Percentiles rank a stretch among this genome's conserved stretches.
phyloP scores from a whole-genome alignment of 1,140 invertebrate species.

The Lepidurus packardi region DNA sequence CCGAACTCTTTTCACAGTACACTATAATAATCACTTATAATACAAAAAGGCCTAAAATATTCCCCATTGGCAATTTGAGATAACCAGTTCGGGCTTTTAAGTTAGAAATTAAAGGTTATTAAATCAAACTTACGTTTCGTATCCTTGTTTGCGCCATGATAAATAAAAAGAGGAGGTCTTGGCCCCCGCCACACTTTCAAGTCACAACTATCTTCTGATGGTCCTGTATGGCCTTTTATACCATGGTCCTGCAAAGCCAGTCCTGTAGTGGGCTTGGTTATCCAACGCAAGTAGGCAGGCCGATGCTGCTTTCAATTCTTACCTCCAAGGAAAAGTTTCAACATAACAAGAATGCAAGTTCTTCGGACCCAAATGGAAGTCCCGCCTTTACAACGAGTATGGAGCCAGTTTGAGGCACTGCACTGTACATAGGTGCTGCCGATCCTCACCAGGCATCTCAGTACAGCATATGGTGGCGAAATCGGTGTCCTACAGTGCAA shows the following conservation, averaged over 20 bases:
- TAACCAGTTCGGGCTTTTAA: background rate
- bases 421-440: background rate
- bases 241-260: background rate
- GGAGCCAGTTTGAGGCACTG: background rate
- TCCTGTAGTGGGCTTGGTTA: background rate
- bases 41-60: background rate
- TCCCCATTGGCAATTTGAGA: background rate
- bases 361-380: background rate
- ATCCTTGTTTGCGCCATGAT: constrained; percentile 21
- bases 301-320: constrained; percentile 19
- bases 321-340: background rate
- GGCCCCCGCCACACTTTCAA: constrained; percentile 9
- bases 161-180: constrained; percentile 17
- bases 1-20: background rate
- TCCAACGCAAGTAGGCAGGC: background rate
- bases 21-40: background rate
- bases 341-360: constrained; percentile 15
- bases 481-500: background rate
- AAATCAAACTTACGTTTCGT: constrained; percentile 14
- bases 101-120: background rate
- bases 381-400: background rate
- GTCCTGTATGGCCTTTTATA: background rate
- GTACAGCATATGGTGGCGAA: background rate
- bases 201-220: constrained; percentile 7
- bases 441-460: background rate